phyloP scores from a whole-genome alignment of 2,888 invertebrate species.

The Carpatolechia fugitivella region DNA sequence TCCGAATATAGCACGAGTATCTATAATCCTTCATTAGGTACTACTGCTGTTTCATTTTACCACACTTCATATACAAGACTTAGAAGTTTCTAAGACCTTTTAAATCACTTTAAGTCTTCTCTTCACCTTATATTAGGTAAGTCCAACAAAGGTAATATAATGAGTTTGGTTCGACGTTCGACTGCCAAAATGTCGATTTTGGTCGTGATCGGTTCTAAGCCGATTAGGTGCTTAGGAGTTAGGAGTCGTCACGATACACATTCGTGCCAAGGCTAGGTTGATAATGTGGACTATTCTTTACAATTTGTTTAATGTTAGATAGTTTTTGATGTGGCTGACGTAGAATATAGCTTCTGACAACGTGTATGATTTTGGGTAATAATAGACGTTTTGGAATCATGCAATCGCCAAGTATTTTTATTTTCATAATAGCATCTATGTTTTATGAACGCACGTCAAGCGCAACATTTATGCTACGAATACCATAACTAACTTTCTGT shows the following conservation, averaged over 20 bases:
- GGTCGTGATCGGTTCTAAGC: conserved; percentile 29
- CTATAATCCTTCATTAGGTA: background rate
- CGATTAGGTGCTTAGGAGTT: conserved; percentile 39
- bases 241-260: conserved; percentile 49
- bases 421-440: too few species aligned
- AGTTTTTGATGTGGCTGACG: background rate
- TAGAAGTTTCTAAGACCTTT: background rate
- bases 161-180: background rate
- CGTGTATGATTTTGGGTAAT: too few species aligned
- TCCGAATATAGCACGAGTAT: too few species aligned
- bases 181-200: conserved; percentile 13
- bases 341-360: background rate
- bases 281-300: conserved; percentile 46
- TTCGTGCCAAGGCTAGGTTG: conserved; percentile 56
- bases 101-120: conserved; percentile 4
- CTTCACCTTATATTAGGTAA: background rate
- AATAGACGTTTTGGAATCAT: too few species aligned
- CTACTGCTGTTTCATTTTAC: too few species aligned
- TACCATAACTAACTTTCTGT: too few species aligned
- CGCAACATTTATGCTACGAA: too few species aligned
- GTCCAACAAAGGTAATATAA: background rate
- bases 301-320: conserved; percentile 18
- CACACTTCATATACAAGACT: background rate
- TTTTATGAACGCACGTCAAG: too few species aligned
- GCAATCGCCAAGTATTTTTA: too few species aligned